Evolutionary conservation across 2,797 vertebrate genomes (phyloP).

Genomic region (Lophius americanus): DNA sequence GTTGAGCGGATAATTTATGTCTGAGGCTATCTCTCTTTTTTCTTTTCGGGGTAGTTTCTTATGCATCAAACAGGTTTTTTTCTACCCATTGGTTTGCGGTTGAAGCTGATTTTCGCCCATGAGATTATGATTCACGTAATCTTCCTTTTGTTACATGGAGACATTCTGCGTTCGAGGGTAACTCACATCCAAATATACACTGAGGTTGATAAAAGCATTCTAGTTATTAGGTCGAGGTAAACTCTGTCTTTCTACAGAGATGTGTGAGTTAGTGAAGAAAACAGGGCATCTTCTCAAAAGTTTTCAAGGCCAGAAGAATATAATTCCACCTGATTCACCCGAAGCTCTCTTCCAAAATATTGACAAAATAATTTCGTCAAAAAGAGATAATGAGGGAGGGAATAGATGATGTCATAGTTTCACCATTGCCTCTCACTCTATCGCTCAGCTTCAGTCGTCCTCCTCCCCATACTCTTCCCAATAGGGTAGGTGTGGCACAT

Average conservation of each 20-base stretch:
- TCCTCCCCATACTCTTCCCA: conserved; percentile 53
- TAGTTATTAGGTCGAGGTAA: neutral
- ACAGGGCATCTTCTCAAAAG: neutral
- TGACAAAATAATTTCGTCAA: conserved; percentile 18
- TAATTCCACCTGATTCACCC: conserved; percentile 4
- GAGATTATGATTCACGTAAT: conserved; percentile 35
- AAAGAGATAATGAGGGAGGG: conserved; percentile 32
- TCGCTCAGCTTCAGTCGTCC: conserved; percentile 22
- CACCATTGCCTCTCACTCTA: conserved; percentile 16
- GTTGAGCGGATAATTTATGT: neutral
- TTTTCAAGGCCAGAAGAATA: neutral
- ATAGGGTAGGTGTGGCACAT: conserved; percentile 55
- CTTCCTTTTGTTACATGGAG: conserved; percentile 21
- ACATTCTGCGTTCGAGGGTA: neutral
- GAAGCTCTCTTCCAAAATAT: neutral
- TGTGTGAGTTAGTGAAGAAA: neutral
- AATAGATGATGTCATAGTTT: conserved; percentile 60
- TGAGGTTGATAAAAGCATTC: too few relatives aligned
- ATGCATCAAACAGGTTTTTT: conserved; percentile 59
- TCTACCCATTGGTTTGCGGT: neutral
- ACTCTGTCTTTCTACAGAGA: neutral
- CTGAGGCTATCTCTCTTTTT: neutral
- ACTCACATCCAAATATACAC: neutral
- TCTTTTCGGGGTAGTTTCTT: neutral
- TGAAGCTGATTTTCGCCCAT: conserved; percentile 39